phyloP scores from a whole-genome alignment of 2,113 vertebrate species.

The Anguilla rostrata region DNA sequence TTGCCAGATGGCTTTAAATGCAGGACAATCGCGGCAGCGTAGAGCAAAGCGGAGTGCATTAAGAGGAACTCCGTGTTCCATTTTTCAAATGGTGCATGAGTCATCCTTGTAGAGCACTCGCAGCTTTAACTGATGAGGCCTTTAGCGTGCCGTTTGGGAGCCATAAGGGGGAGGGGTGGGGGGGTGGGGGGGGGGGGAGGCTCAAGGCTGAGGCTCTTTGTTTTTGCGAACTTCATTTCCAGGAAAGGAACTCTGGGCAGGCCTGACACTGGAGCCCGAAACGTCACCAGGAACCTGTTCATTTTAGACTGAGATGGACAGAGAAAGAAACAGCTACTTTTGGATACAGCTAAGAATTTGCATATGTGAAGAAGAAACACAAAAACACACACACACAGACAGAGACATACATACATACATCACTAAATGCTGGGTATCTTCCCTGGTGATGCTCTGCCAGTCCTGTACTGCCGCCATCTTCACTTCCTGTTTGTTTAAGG shows the following conservation, averaged over 20 bases:
- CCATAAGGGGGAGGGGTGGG: neutral
- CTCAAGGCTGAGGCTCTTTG: neutral
- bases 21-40: neutral
- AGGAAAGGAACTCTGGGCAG: neutral
- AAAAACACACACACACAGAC: no score
- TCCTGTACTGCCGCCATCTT: no score
- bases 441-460: no score
- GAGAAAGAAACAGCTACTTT: neutral
- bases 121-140: neutral
- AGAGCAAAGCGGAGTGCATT: neutral
- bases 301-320: neutral
- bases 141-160: neutral
- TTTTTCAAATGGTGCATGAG: constrained; percentile 3
- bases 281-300: neutral
- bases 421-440: no score
- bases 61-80: neutral
- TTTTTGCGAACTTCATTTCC: neutral
- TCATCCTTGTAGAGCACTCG: neutral
- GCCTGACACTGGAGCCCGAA: neutral
- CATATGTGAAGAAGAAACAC: no score
- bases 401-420: no score
- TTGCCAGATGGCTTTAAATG: constrained; percentile 12
- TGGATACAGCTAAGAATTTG: no score
- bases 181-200: no score
- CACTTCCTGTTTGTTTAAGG: no score